Percentiles rank a stretch among this genome's conserved stretches.
phyloP scores from a whole-genome alignment of 2,888 invertebrate species.

The Tetranychus piercei region DNA sequence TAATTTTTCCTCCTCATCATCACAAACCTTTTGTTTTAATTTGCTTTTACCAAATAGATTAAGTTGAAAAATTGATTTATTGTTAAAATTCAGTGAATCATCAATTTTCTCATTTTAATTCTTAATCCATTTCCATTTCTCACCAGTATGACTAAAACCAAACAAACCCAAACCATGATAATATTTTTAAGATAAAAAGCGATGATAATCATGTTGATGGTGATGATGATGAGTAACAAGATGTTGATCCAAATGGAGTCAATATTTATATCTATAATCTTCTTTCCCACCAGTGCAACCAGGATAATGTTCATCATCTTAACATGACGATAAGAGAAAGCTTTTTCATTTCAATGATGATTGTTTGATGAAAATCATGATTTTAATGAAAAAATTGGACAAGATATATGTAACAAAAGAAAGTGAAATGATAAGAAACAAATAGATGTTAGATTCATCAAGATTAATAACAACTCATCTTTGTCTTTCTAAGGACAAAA shows the following conservation, averaged over 20 bases:
- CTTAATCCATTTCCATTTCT: neutral
- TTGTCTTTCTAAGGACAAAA: neutral
- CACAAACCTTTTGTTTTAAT: no score
- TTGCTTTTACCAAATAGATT: no score
- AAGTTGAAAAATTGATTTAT: neutral
- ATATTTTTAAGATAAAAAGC: neutral
- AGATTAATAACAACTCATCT: neutral
- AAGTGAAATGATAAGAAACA: neutral
- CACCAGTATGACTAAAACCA: neutral
- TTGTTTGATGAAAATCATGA: no score
- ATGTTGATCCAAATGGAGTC: neutral
- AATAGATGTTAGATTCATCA: neutral
- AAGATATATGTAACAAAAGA: no score
- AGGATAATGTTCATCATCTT: no score
- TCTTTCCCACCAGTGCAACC: neutral
- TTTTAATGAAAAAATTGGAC: no score
- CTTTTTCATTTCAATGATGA: no score
- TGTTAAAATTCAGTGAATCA: neutral
- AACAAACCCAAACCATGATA: neutral
- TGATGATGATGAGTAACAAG: neutral
- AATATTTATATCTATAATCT: neutral
- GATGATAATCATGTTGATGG: neutral
- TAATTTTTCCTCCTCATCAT: no score
- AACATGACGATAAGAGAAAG: no score
- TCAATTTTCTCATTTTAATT: neutral